Conservation (phyloP, 2,888 invertebrate species). For the Vanessa cardui region DNA sequence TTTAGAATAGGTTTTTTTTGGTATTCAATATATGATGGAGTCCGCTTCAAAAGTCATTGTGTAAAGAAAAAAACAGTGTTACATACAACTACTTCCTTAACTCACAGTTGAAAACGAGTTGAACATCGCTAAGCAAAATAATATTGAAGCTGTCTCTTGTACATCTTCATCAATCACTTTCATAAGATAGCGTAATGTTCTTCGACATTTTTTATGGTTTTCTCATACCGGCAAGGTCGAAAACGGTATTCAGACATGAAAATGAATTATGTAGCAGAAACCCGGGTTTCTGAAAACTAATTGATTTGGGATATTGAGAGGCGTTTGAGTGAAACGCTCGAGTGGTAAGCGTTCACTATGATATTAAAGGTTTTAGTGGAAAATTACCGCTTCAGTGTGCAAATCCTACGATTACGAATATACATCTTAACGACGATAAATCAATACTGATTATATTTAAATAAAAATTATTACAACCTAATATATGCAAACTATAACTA, state of each 20-base stretch:
- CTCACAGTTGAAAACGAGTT: not conserved
- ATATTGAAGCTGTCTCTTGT: constrained; percentile 26
- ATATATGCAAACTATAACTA: too few relatives aligned
- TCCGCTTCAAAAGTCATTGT: too few relatives aligned
- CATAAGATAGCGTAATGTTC: constrained; percentile 34
- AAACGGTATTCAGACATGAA: constrained; percentile 33
- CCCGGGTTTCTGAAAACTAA: constrained; percentile 47
- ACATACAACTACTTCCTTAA: too few relatives aligned
- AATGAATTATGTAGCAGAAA: constrained; percentile 51
- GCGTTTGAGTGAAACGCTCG: constrained; percentile 35
- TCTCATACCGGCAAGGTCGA: constrained; percentile 29
- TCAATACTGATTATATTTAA: too few relatives aligned
- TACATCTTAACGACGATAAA: too few relatives aligned
- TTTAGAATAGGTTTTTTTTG: too few relatives aligned
- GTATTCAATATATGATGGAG: too few relatives aligned
- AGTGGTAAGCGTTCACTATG: constrained; percentile 9
- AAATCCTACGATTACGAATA: too few relatives aligned
- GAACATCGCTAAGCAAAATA: not conserved
- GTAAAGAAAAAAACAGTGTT: too few relatives aligned
- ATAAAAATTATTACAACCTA: too few relatives aligned
- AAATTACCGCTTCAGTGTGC: not conserved
- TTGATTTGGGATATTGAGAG: constrained; percentile 50
- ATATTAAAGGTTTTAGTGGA: not conserved
- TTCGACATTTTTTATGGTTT: constrained; percentile 36
- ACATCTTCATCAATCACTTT: constrained; percentile 33